Conservation (phyloP, 2,797 vertebrate genomes). For the Muscicapa striata region DNA sequence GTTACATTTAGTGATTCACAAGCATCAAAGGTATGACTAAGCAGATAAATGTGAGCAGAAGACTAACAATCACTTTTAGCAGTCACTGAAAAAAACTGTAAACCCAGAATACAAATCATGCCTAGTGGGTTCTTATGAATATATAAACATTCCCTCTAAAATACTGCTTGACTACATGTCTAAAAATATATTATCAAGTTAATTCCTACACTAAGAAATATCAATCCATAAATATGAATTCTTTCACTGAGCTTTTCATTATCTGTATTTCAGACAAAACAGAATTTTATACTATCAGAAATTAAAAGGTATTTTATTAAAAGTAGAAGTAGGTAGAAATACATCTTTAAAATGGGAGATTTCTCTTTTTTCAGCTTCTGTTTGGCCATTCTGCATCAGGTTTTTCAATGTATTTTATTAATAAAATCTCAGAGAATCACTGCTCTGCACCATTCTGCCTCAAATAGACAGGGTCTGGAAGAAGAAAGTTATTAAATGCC, state of each 20-base stretch:
- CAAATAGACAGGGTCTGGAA: background rate
- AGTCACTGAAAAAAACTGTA: background rate
- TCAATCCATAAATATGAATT: background rate
- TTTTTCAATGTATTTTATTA: background rate
- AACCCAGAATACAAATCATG: background rate
- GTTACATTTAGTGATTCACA: background rate
- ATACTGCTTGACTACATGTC: background rate
- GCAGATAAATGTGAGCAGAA: background rate
- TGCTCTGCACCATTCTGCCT: background rate
- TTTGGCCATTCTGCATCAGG: background rate
- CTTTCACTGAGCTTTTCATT: background rate
- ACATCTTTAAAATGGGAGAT: background rate
- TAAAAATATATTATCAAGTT: background rate
- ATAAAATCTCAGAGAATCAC: background rate
- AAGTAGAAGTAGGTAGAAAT: background rate
- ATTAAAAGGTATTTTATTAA: background rate
- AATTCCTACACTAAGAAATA: background rate
- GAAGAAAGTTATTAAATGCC: background rate
- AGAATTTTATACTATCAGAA: background rate
- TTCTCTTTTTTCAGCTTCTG: background rate
- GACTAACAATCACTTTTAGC: background rate
- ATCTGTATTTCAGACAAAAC: background rate
- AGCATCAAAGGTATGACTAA: background rate
- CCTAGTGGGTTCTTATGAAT: background rate
- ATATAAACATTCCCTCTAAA: background rate